Base-by-base conservation (phyloP, 2,113 vertebrate genomes). In the Prionailurus viverrinus region DNA sequence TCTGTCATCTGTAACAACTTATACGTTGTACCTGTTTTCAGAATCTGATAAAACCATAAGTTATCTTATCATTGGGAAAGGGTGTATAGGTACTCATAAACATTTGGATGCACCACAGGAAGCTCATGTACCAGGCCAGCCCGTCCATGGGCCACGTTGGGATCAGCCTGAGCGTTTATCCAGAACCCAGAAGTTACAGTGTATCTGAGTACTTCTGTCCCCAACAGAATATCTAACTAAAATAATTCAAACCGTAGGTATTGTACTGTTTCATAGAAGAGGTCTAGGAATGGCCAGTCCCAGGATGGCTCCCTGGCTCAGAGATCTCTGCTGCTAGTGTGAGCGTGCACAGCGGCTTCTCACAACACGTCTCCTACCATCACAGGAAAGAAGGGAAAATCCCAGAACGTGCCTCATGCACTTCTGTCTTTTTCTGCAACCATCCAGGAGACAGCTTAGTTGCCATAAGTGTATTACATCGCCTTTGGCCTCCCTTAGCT, bases 401-500 rank as follows among this genome's bases (percentile, higher is more conserved):
- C n/a, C 16, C 21, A 53, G 7, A 66, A 29, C 71, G 39, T 41
- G 16, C 51, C 41, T 18, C 25, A 2, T 2, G 29, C 18, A 3
- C 78, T 55, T 82, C 6, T 31, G 8, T 48, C 39, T n/a, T 39
- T 41, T 69, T 58, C 92, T 55, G 1, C 13, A 21, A 15, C 23
- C 7, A 48, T 25, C n/a, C 19, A 3, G 41, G 39, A 85, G 89
- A 31, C 1, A 27, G n/a, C 27, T 12, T 48, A 10, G 71, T 14
- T 76, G 13, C n/a, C 27, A 0, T 13, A 14, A 1, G 1, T 1
- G 0, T 27, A 10, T 11, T 16, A 1, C 31, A 10, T 21, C 16
- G 18, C 39, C 48, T 11, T 16, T 16, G 21, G 27, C 48, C 36
- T 14, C 15, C 71, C 29, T 29, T 29, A 5, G 27, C 68, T 31